Conservation (phyloP, 2,113 vertebrate genomes). For the Uria aalge region DNA sequence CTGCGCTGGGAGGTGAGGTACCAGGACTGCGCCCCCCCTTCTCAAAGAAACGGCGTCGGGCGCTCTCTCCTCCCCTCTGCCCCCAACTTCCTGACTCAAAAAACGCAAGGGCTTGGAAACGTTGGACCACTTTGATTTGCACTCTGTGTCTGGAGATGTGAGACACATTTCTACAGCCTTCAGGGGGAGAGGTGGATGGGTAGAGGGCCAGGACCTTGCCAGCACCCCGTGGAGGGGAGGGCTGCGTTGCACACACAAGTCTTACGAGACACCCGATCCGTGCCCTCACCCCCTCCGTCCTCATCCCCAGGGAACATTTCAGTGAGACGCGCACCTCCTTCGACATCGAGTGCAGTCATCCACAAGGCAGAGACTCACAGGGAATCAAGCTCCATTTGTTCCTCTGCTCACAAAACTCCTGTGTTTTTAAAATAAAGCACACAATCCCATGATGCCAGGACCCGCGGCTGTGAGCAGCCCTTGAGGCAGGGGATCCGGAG, state of each 20-base stretch:
- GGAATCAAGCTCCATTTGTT: not conserved
- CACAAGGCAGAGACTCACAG: not conserved
- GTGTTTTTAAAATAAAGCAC: not conserved
- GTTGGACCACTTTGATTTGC: not conserved
- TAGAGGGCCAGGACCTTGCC: not conserved
- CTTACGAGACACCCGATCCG: rapidly evolving
- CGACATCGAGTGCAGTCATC: rapidly evolving
- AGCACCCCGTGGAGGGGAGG: not conserved
- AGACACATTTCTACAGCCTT: not conserved
- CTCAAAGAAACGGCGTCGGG: not conserved
- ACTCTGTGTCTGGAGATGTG: not conserved
- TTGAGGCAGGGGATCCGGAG: no score
- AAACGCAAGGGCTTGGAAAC: rapidly evolving
- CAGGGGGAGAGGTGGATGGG: not conserved
- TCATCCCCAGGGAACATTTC: not conserved
- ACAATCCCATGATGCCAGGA: not conserved
- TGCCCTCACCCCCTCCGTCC: not conserved
- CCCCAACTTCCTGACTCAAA: not conserved
- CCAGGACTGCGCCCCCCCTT: not conserved
- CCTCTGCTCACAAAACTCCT: not conserved
- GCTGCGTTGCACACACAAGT: not conserved
- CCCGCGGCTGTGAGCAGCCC: rapidly evolving
- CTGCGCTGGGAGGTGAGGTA: rapidly evolving
- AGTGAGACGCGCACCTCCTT: not conserved
- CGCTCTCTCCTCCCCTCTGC: not conserved